phyloP scores from a whole-genome alignment of 2,888 invertebrate genomes.

The Cantharis flavilabris region DNA sequence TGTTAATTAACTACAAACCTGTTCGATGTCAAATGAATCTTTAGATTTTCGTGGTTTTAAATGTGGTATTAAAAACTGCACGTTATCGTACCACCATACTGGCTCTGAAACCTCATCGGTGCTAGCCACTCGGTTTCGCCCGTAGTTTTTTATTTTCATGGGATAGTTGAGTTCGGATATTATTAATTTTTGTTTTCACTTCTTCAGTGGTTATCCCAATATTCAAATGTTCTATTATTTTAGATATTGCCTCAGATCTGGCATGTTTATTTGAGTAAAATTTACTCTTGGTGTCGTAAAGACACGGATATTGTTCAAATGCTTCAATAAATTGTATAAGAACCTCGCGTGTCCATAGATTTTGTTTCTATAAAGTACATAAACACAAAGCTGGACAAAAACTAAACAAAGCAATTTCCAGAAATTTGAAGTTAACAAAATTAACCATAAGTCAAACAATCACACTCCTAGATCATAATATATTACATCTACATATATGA shows the following conservation, averaged over 20 bases:
- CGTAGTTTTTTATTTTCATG: neutral
- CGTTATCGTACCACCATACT: neutral
- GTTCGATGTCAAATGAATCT: neutral
- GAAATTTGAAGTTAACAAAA: no score
- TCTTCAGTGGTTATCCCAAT: neutral
- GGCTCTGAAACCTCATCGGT: neutral
- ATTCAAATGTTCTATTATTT: neutral
- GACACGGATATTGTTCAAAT: neutral
- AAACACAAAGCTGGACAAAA: no score
- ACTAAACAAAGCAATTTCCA: no score
- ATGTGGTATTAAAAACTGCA: neutral
- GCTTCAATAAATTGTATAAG: no score
- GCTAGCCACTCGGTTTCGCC: neutral
- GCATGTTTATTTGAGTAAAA: neutral
- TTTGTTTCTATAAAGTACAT: no score
- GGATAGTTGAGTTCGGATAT: neutral
- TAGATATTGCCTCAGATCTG: neutral
- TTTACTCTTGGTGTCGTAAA: neutral
- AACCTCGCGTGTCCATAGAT: no score
- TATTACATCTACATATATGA: no score
- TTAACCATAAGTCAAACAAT: no score
- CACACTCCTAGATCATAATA: no score
- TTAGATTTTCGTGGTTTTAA: neutral
- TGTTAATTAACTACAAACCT: no score
- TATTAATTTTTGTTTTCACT: neutral